These are phyloP conservation scores for Gnathonemus longibarbis DNA, from an alignment of 2,113 vertebrate species.

Conservation along the genomic window DNA sequence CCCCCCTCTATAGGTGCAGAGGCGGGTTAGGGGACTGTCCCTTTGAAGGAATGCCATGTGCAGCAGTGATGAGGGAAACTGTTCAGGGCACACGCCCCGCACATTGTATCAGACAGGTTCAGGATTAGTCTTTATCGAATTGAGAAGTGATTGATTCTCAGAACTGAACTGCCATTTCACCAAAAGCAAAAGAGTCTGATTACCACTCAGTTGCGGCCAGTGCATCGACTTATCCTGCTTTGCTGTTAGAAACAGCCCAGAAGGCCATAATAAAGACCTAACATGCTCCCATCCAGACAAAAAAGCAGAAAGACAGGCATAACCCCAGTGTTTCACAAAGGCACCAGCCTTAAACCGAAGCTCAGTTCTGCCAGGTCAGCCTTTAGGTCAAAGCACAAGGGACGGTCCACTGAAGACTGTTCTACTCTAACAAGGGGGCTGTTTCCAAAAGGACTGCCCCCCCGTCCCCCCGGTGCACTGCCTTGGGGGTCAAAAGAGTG, in stretches of 20 bases:
- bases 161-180: background rate
- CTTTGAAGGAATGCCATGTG: background rate
- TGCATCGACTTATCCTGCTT: background rate
- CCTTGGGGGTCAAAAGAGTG: background rate
- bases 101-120: background rate
- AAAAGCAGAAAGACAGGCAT: background rate
- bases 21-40: background rate
- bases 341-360: background rate
- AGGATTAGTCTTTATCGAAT: background rate
- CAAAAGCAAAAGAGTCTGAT: background rate
- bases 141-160: background rate
- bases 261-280: background rate
- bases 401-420: background rate
- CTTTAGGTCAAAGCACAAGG: background rate
- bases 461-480: background rate
- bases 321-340: background rate
- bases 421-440: conserved; percentile 3
- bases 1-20: background rate
- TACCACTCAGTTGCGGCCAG: background rate
- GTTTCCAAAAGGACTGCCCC: background rate
- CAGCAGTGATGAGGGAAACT: background rate
- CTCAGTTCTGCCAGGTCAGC: background rate
- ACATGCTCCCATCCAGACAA: background rate
- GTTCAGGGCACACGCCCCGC: background rate
- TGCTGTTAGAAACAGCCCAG: background rate